These are phyloP conservation scores for Agrotis exclamationis DNA, from an alignment of 2,888 invertebrate genomes.

Conservation along the genomic window DNA sequence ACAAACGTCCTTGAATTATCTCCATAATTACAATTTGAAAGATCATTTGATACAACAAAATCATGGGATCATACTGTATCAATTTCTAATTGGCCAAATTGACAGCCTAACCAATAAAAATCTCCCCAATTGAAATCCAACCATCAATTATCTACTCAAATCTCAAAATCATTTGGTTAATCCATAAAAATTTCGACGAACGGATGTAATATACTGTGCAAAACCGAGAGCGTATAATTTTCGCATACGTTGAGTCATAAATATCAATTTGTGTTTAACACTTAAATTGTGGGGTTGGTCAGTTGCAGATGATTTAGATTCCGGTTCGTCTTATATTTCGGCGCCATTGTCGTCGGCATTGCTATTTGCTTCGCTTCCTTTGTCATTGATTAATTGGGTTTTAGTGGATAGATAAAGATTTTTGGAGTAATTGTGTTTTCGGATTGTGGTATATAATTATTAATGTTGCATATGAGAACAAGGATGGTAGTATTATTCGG, in stretches of 20 bases:
- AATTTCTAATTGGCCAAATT: not conserved
- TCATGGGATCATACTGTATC: not conserved
- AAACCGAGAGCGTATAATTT: constrained; percentile 76
- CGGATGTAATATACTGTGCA: constrained; percentile 61
- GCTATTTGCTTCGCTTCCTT: constrained; percentile 29
- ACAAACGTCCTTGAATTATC: too few relatives aligned
- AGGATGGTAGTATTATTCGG: too few relatives aligned
- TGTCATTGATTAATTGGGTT: constrained; percentile 33
- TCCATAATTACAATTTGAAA: too few relatives aligned
- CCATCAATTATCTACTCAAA: constrained; percentile 35
- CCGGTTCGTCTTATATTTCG: constrained; percentile 69
- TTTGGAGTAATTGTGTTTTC: not conserved
- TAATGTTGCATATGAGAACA: too few relatives aligned
- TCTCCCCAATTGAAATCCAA: constrained; percentile 26
- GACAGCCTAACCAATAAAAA: constrained; percentile 6
- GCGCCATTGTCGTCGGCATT: constrained; percentile 59
- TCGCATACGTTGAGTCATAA: constrained; percentile 75
- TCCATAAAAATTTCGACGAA: constrained; percentile 56
- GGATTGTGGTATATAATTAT: constrained; percentile 1
- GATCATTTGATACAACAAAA: too few relatives aligned
- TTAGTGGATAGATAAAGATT: not conserved
- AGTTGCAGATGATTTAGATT: constrained; percentile 74
- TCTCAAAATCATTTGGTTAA: constrained; percentile 40
- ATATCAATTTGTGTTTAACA: constrained; percentile 80
- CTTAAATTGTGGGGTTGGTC: constrained; percentile 79